A percentile compares a stretch with the other conserved stretches of the same genome.
These are phyloP conservation scores for Laticauda laticaudata DNA, from an alignment of 2,113 vertebrate species.

Conservation along the genomic window DNA sequence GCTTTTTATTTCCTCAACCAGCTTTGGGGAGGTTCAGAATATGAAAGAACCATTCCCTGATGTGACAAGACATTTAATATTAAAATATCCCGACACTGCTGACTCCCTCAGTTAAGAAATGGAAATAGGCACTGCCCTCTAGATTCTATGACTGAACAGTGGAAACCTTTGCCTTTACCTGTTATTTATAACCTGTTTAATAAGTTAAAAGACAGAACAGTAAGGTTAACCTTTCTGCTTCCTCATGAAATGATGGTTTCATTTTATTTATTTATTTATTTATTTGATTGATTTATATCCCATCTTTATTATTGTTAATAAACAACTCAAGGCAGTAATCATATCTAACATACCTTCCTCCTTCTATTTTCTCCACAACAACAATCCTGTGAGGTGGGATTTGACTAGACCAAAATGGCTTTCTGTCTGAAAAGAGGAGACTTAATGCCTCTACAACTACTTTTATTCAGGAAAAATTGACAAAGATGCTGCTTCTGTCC, in stretches of 20 bases:
- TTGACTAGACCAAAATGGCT: no score
- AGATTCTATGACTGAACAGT: no score
- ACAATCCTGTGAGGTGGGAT: no score
- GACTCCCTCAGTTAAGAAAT: neutral
- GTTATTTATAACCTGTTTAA: neutral
- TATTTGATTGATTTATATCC: no score
- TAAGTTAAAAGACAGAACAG: neutral
- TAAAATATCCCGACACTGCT: neutral
- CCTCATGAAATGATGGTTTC: neutral
- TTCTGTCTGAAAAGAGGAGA: neutral
- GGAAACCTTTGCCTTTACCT: no score
- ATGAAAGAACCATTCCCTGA: neutral
- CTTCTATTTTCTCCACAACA: no score
- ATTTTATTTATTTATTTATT: neutral
- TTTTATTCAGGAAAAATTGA: neutral
- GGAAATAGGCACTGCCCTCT: neutral
- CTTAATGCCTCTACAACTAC: neutral
- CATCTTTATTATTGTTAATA: no score
- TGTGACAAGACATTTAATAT: neutral
- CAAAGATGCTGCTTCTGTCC: neutral
- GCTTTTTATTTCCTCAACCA: neutral
- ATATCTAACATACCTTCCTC: no score
- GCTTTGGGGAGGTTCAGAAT: neutral
- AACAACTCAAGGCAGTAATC: no score
- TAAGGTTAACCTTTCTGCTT: neutral